phyloP scores from a whole-genome alignment of 2,113 vertebrate genomes.

The Heterochromis multidens region DNA sequence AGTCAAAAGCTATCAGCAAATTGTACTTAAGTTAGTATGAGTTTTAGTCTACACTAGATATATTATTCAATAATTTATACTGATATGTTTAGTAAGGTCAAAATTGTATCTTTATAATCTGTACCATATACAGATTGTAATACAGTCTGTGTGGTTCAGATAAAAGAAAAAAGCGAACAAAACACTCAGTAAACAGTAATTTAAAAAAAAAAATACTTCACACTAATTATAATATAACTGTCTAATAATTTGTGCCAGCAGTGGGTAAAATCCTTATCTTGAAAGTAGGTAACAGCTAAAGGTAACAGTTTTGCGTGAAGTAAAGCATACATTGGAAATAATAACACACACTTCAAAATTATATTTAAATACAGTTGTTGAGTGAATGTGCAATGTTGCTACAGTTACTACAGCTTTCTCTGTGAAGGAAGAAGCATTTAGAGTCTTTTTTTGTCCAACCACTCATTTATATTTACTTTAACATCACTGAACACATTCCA shows the following conservation, averaged over 20 bases:
- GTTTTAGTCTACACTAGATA: not conserved
- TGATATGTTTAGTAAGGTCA: no score
- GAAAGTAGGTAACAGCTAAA: not conserved
- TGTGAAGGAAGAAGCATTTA: not conserved
- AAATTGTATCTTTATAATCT: not conserved
- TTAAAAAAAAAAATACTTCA: not conserved
- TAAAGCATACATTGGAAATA: not conserved
- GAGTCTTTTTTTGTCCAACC: not conserved
- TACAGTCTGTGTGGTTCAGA: not conserved
- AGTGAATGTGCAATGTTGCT: not conserved
- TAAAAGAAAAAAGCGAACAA: rapidly evolving
- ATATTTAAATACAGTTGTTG: not conserved
- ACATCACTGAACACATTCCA: not conserved
- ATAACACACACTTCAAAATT: not conserved
- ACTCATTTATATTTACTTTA: not conserved
- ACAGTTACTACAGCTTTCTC: not conserved
- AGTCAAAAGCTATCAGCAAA: not conserved
- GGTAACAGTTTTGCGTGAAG: no score
- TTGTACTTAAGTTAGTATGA: not conserved
- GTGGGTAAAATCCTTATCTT: not conserved
- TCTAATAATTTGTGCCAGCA: not conserved
- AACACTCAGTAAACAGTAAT: no score
- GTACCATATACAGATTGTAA: rapidly evolving
- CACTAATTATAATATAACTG: not conserved
- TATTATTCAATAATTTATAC: rapidly evolving